These are phyloP conservation scores for Enteromius unitaeniatus DNA, from an alignment of 2,797 vertebrate genomes.

Conservation along the genomic window DNA sequence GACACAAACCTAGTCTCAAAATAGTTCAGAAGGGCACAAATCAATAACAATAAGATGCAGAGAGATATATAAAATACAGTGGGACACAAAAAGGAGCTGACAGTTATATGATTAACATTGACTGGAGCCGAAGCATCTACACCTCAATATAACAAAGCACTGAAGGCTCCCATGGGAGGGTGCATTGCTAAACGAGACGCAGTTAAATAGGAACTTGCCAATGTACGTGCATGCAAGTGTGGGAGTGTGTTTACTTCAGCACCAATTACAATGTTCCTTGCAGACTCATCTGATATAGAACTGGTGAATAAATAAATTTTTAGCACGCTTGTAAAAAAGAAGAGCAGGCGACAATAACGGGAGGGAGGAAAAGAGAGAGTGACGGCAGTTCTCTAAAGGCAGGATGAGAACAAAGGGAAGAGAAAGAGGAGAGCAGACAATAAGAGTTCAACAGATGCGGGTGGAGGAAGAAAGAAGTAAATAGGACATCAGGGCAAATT, in stretches of 20 bases:
- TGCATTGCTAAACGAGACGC: constrained; percentile 62
- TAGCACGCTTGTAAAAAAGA: constrained; percentile 62
- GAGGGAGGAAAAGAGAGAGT: constrained; percentile 28
- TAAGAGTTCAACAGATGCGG: constrained; percentile 44
- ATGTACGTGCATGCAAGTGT: constrained; percentile 32
- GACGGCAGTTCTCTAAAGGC: constrained; percentile 54
- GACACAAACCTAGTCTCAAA: constrained; percentile 34
- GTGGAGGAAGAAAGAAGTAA: constrained; percentile 40
- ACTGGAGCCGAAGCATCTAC: constrained; percentile 68
- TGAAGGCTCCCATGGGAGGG: constrained; percentile 71
- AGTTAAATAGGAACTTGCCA: constrained; percentile 63
- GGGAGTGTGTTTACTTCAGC: constrained; percentile 16
- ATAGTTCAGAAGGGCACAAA: constrained; percentile 34
- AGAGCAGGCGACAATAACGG: constrained; percentile 11
- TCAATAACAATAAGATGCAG: constrained; percentile 56
- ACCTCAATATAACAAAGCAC: constrained; percentile 67
- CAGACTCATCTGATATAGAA: constrained; percentile 48
- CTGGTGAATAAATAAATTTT: constrained; percentile 71
- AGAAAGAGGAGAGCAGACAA: constrained; percentile 51
- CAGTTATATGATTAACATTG: constrained; percentile 78
- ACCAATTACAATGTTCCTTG: constrained; percentile 64
- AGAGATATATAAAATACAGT: constrained; percentile 56
- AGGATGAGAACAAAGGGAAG: constrained; percentile 60
- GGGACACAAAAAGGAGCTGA: constrained; percentile 64
- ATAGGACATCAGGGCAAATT: constrained; percentile 51